Conservation (phyloP, 2,113 vertebrate genomes). For the Ceratotherium simum region DNA sequence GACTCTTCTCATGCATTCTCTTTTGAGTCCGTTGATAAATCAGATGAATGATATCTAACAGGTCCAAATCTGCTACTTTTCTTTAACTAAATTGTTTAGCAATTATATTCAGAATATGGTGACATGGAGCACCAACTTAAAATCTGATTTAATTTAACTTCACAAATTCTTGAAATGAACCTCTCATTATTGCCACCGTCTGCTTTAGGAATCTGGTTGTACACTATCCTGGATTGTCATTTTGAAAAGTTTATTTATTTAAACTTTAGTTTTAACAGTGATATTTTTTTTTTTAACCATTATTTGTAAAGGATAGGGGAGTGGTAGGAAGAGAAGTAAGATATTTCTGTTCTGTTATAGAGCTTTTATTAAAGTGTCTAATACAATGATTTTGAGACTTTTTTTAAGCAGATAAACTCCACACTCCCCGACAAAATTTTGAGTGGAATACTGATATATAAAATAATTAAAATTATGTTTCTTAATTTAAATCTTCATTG, state of each 20-base stretch:
- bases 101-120: not conserved
- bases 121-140: not conserved
- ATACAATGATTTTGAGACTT: not conserved
- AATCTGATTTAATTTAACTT: not conserved
- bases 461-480: conserved; percentile 22
- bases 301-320: not conserved
- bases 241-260: not conserved
- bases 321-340: not conserved
- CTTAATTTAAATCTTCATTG: not conserved
- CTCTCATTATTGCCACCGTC: not conserved
- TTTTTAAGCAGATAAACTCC: not conserved
- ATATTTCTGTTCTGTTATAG: not conserved
- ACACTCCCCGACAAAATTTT: not conserved
- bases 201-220: not conserved
- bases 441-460: not conserved
- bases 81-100: not conserved
- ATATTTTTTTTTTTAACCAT: not conserved
- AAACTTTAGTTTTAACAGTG: not conserved
- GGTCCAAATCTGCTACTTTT: not conserved
- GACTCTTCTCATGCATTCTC: too few species aligned
- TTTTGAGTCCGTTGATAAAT: not conserved
- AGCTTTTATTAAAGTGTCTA: not conserved
- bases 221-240: not conserved
- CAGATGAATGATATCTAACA: not conserved
- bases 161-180: not conserved